Percentiles rank a stretch among this genome's conserved stretches.
These are phyloP conservation scores for Papilio machaon DNA, from an alignment of 1,140 invertebrate species.

Conservation along the genomic window DNA sequence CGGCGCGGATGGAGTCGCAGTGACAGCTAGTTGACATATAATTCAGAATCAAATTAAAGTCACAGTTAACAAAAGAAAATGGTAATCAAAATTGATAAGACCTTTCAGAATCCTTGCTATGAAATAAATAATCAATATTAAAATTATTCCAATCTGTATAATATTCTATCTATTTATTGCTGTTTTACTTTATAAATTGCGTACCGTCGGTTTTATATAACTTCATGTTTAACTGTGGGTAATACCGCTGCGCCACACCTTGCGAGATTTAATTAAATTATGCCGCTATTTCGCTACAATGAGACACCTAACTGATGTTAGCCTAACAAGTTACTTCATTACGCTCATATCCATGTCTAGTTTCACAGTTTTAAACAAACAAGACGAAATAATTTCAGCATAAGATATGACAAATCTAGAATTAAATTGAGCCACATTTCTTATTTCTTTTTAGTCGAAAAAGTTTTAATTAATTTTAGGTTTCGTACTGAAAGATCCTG, in stretches of 20 bases:
- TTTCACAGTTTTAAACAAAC: neutral
- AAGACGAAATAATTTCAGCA: neutral
- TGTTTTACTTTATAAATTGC: neutral
- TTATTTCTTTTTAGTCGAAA: too few relatives aligned
- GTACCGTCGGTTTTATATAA: neutral
- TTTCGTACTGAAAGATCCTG: neutral
- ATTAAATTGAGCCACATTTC: too few relatives aligned
- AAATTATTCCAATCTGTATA: neutral
- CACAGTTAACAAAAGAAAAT: too few relatives aligned
- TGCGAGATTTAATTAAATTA: conserved; percentile 33
- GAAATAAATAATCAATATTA: neutral
- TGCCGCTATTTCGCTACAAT: conserved; percentile 30
- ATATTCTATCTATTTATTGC: neutral
- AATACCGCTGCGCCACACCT: conserved; percentile 1
- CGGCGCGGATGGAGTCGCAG: too few relatives aligned
- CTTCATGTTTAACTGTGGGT: conserved; percentile 1
- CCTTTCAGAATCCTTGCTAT: neutral
- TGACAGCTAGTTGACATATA: too few relatives aligned
- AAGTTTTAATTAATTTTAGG: too few relatives aligned
- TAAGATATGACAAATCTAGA: too few relatives aligned
- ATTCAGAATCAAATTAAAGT: too few relatives aligned
- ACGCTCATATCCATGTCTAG: neutral
- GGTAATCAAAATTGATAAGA: too few relatives aligned
- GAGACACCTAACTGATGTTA: conserved; percentile 31
- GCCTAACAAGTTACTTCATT: conserved; percentile 31